phyloP scores from a whole-genome alignment of 2,113 vertebrate genomes.

The Asarcornis scutulata region DNA sequence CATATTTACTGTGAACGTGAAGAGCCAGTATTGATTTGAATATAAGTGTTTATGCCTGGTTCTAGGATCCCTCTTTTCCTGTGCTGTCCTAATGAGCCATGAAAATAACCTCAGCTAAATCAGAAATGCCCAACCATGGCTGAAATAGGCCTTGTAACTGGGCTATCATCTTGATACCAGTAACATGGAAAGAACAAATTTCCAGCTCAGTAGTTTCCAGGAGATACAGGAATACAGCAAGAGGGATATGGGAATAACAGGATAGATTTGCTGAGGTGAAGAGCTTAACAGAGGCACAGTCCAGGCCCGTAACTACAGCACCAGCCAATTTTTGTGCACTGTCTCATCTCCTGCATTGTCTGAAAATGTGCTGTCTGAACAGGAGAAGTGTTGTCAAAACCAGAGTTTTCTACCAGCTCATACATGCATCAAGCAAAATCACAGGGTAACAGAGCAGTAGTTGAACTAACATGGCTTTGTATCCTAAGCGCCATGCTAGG shows the following conservation, averaged over 20 bases:
- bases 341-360: neutral
- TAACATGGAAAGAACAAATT: neutral
- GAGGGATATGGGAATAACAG: neutral
- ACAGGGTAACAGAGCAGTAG: neutral
- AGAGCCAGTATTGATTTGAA: conserved; percentile 39
- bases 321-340: neutral
- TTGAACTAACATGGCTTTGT: neutral
- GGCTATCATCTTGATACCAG: neutral
- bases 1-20: conserved; percentile 47
- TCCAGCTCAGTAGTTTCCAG: neutral
- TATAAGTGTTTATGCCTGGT: neutral
- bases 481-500: neutral
- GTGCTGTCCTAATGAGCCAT: conserved; percentile 13
- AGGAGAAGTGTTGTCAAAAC: neutral
- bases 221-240: neutral
- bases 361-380: neutral
- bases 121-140: neutral
- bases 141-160: neutral
- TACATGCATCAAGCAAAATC: neutral
- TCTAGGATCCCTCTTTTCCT: conserved; percentile 18
- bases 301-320: neutral
- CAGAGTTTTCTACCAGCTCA: neutral
- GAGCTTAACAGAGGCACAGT: neutral
- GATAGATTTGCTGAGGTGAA: neutral
- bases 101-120: conserved; percentile 30